Conservation (phyloP, 2,888 invertebrate genomes). For the Drosophila ezoana region DNA sequence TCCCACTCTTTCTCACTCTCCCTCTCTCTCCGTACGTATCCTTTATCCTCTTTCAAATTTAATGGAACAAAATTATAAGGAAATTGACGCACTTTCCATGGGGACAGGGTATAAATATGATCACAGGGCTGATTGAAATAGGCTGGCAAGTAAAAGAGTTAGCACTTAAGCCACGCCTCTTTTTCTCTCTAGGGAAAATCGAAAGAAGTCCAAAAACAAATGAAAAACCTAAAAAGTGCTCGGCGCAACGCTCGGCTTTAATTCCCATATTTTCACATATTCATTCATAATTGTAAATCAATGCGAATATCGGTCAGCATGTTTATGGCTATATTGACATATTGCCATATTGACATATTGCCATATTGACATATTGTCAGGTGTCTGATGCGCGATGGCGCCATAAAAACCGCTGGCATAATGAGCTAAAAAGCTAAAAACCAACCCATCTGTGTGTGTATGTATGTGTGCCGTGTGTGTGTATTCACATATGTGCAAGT, state of each 20-base stretch:
- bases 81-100: too few relatives aligned
- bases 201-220: constrained; percentile 2
- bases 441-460: constrained; percentile 6
- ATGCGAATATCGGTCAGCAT: constrained; percentile 55
- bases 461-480: not conserved
- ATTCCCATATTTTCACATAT: not conserved
- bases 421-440: constrained; percentile 50
- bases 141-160: not conserved
- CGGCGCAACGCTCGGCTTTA: not conserved
- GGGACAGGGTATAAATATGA: too few relatives aligned
- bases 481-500: not conserved
- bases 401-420: constrained; percentile 51
- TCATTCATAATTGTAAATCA: constrained; percentile 48
- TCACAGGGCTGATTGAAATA: too few relatives aligned
- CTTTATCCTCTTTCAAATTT: too few relatives aligned
- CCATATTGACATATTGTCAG: constrained; percentile 21
- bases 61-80: too few relatives aligned
- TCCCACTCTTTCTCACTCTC: too few relatives aligned
- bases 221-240: constrained; percentile 1
- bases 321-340: constrained; percentile 21
- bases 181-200: not conserved
- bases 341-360: not conserved
- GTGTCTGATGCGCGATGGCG: constrained; percentile 41
- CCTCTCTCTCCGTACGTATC: too few relatives aligned
- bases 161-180: not conserved